Evolutionary conservation across 1,140 invertebrate species (phyloP).

Genomic region (Sarcophaga peregrina): DNA sequence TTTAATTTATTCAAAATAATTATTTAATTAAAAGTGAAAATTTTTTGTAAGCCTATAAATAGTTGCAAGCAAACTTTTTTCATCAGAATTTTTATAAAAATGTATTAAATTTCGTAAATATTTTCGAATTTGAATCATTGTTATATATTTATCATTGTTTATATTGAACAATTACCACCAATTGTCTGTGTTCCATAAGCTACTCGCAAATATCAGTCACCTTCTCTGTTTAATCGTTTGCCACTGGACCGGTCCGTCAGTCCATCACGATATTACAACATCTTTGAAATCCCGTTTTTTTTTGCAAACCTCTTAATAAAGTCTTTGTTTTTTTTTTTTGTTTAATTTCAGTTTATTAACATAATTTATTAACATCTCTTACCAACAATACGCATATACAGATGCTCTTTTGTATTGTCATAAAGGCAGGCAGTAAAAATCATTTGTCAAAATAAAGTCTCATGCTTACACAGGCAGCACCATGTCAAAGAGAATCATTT

Average conservation of each 20-base stretch:
- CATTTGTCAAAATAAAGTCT: slow-evolving; percentile 6
- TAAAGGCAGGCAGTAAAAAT: background rate
- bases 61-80: too few relatives aligned
- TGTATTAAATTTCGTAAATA: too few relatives aligned
- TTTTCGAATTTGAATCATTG: too few relatives aligned
- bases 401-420: background rate
- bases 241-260: background rate
- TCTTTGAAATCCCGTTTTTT: background rate
- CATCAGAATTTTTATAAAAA: too few relatives aligned
- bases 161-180: too few relatives aligned
- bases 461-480: background rate
- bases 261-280: background rate
- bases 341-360: slow-evolving; percentile 19
- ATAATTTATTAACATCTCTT: slow-evolving; percentile 27
- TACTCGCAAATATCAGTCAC: background rate
- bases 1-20: too few relatives aligned
- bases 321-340: background rate
- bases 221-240: background rate
- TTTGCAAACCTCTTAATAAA: slow-evolving; percentile 8
- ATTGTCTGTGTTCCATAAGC: too few relatives aligned
- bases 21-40: too few relatives aligned
- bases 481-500: background rate
- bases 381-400: background rate
- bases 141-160: too few relatives aligned
- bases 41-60: too few relatives aligned